A percentile compares a stretch with the other conserved stretches of the same genome.
Evolutionary conservation across 1,140 invertebrate species (phyloP).

Genomic region (Drosophila truncata): DNA sequence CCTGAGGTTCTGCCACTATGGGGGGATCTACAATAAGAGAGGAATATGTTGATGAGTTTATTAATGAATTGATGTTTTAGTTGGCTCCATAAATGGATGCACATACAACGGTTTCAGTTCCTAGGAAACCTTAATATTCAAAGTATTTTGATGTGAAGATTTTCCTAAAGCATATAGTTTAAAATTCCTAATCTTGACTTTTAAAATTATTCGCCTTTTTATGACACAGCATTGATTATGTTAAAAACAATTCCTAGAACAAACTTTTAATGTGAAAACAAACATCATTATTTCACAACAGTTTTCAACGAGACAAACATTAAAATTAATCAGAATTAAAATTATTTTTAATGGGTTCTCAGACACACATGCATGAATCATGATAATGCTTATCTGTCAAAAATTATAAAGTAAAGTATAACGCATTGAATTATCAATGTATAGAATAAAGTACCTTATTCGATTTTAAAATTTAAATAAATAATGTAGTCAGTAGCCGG

Average conservation of each 20-base stretch:
- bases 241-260: background rate
- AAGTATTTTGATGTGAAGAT: too few relatives aligned
- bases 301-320: background rate
- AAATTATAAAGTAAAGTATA: background rate
- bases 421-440: background rate
- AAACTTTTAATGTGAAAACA: background rate
- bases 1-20: conserved; percentile 89
- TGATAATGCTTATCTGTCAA: background rate
- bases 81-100: background rate
- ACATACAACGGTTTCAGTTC: background rate
- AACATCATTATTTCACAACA: background rate
- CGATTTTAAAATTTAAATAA: background rate
- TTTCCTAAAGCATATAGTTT: background rate
- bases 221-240: background rate
- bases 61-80: too few relatives aligned
- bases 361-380: background rate
- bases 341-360: background rate
- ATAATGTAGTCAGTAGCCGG: background rate
- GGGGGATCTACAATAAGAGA: conserved; percentile 88
- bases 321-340: background rate
- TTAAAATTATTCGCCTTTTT: background rate
- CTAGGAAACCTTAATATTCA: background rate
- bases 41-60: background rate
- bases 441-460: too few relatives aligned
- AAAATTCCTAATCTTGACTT: background rate